These are phyloP conservation scores for Helostoma temminkii DNA, from an alignment of 2,797 vertebrate species.

Conservation along the genomic window DNA sequence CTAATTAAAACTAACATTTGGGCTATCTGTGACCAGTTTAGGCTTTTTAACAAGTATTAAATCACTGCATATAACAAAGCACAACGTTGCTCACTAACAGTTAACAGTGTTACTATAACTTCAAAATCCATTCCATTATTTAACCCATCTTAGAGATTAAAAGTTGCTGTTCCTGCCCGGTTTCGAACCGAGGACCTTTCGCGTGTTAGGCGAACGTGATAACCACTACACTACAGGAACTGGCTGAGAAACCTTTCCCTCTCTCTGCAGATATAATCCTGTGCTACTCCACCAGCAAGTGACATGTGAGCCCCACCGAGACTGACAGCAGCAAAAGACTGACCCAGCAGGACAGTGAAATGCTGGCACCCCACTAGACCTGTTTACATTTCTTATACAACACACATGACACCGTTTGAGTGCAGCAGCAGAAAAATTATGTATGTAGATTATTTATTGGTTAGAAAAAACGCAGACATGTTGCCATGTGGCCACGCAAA, in stretches of 20 bases:
- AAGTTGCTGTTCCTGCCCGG: constrained; percentile 57
- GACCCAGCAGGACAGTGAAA: constrained; percentile 22
- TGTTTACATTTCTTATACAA: constrained; percentile 20
- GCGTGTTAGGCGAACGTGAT: constrained; percentile 75
- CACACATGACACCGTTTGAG: constrained; percentile 6
- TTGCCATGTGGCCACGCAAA: neutral
- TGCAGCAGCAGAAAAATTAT: constrained; percentile 1
- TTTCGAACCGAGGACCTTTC: constrained; percentile 74
- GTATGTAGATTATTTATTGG: neutral
- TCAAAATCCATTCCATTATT: accelerated
- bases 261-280: neutral
- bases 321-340: constrained; percentile 37
- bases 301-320: neutral
- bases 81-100: neutral
- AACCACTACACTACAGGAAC: constrained; percentile 77
- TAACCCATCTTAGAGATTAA: too few relatives aligned
- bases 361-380: constrained; percentile 18
- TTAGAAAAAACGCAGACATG: neutral
- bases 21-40: neutral
- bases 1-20: neutral
- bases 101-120: neutral
- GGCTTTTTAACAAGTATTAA: neutral
- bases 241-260: accelerated
- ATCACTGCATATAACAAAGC: neutral
- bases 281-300: neutral